Conservation (phyloP, 2,888 invertebrate genomes). For the Tortricodes alternella region DNA sequence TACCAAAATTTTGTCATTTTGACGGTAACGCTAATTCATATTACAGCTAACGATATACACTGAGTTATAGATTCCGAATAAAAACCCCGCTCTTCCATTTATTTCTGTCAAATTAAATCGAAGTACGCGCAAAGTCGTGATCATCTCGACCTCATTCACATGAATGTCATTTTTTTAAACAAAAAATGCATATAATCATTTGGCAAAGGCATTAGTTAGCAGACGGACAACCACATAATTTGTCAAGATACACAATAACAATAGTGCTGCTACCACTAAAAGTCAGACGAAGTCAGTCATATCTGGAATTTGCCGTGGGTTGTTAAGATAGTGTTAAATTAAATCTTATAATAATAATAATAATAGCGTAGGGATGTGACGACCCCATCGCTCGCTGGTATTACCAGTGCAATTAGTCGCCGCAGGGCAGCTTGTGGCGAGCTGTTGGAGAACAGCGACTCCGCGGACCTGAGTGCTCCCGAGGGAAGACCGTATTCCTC, state of each 20-base stretch:
- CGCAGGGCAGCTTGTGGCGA: no score
- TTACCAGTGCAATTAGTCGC: no score
- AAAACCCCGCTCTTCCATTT: slow-evolving; percentile 49
- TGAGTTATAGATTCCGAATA: slow-evolving; percentile 29
- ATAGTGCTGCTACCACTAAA: slow-evolving; percentile 21
- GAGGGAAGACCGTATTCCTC: no score
- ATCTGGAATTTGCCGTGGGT: not conserved
- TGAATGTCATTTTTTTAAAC: slow-evolving; percentile 28
- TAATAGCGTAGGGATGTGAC: no score
- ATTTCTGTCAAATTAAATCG: slow-evolving; percentile 57
- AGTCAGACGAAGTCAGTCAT: slow-evolving; percentile 25
- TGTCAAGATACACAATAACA: slow-evolving; percentile 29
- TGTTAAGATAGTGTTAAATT: no score
- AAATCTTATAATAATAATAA: no score
- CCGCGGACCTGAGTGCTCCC: no score
- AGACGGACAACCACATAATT: slow-evolving; percentile 23
- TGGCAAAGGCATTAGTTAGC: slow-evolving; percentile 22
- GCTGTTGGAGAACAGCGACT: no score
- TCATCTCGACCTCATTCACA: slow-evolving; percentile 32
- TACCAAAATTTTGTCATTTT: no score
- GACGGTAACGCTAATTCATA: slow-evolving; percentile 2
- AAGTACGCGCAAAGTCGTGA: slow-evolving; percentile 39
- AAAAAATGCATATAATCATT: slow-evolving; percentile 22
- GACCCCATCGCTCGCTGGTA: no score
- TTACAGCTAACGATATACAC: slow-evolving; percentile 11